Evolutionary conservation across 2,113 vertebrate species (phyloP), one percentile per base, ranked within the genome.

Genomic region (Xiphorhynchus elegans): DNA sequence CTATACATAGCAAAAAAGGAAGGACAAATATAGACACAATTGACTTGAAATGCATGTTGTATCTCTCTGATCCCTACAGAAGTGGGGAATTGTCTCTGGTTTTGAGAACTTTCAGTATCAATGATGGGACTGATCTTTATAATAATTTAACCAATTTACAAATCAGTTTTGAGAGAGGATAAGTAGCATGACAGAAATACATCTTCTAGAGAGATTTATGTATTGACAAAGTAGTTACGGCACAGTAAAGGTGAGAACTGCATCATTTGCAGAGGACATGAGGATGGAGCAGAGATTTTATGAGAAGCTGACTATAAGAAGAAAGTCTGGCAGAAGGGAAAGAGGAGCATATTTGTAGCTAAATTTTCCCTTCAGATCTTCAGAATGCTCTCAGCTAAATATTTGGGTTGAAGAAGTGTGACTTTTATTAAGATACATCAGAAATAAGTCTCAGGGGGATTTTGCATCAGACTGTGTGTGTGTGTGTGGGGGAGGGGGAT

Each of bases 381-480:
- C 16, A 58, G 42, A 14, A 76, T 14, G 10, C 9, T 84, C 12
- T 59, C 20, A 29, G 39, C 23, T 74, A 81, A 86, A 66, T 72
- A 90, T 9, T 80, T 24, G 35, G 63, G 42, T 77, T 79, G 58
- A 79, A 87, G 66, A 75, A 94, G 64, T 75, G n/a, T 89, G 74
- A 53, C 89, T 92, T 82, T 44, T 84, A 86, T 74, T 69, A 89
- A 66, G 42, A 79, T 26, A 73, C 9, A 39, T 62, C 53, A 77
- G 35, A 94, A 91, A 58, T 39, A 83, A 16, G 37, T 83, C 33
- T 95, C 1, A 2, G 91, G 84, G 79, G 87, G 93, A 91, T 85
- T 96, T 96, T 83, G 94, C 91, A 94, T 93, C 81, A 92, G 76
- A 33, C 37, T 37, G 25, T 72, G 26, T 23, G 19, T 72, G 33